Evolutionary conservation across 23 tunicate genomes (phyloP).

Genomic region (Ciona savignyi): DNA sequence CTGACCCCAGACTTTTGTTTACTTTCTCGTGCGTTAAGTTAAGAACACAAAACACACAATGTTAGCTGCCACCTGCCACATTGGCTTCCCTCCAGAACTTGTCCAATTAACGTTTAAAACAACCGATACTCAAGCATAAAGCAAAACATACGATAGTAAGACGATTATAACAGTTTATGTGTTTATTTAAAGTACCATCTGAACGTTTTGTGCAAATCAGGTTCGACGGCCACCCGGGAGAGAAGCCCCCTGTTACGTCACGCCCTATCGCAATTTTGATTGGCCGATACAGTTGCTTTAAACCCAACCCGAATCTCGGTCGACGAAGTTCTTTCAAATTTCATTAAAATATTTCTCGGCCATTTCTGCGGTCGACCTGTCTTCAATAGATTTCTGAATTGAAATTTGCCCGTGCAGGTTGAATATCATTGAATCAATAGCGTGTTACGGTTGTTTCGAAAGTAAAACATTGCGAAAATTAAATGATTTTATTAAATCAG

Average conservation of each 20-base stretch:
- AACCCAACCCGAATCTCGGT: background rate
- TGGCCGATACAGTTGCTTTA: slow-evolving; percentile 1
- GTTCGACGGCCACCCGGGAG: background rate
- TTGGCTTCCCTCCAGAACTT: background rate
- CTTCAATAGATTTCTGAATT: background rate
- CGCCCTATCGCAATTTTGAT: background rate
- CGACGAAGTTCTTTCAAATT: background rate
- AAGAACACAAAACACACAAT: background rate
- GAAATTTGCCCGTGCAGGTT: too few relatives aligned
- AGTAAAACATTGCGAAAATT: too few relatives aligned
- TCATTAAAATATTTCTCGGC: background rate
- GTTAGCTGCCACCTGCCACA: background rate
- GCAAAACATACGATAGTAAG: too few relatives aligned
- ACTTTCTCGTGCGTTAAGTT: background rate
- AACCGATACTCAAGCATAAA: too few relatives aligned
- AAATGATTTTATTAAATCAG: too few relatives aligned
- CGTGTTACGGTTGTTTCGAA: too few relatives aligned
- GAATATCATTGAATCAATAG: too few relatives aligned
- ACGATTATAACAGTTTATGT: too few relatives aligned
- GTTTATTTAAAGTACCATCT: too few relatives aligned
- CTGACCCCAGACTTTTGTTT: background rate
- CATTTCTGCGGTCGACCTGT: background rate
- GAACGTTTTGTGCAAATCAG: too few relatives aligned
- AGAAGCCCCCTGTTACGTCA: background rate
- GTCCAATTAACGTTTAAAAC: background rate